Evolutionary conservation across 2,888 invertebrate genomes (phyloP).

Genomic region (Torymus auratus): DNA sequence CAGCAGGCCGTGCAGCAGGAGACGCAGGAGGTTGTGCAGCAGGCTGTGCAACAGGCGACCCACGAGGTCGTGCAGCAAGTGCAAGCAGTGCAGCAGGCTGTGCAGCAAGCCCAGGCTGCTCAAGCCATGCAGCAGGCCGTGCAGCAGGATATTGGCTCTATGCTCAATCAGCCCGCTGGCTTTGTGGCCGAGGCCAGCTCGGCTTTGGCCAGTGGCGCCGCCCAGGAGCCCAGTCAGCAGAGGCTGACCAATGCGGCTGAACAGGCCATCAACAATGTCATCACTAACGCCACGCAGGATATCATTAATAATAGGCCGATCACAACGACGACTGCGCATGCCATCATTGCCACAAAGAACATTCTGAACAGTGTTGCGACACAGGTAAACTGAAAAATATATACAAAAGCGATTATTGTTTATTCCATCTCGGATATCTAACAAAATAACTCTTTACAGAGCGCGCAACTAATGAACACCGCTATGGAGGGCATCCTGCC

Average conservation of each 20-base stretch:
- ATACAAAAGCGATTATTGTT: too few relatives aligned
- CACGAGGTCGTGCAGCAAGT: slow-evolving; percentile 74
- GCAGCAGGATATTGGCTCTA: slow-evolving; percentile 74
- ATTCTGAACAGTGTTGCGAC: slow-evolving; percentile 74
- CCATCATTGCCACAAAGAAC: slow-evolving; percentile 75
- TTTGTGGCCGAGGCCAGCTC: slow-evolving; percentile 75
- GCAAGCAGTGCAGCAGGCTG: slow-evolving; percentile 74
- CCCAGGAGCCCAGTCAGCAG: slow-evolving; percentile 73
- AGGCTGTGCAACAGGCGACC: slow-evolving; percentile 73
- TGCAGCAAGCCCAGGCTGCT: slow-evolving; percentile 74
- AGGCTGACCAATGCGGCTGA: slow-evolving; percentile 73
- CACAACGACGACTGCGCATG: slow-evolving; percentile 75
- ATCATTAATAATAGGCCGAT: slow-evolving; percentile 74
- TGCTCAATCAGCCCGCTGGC: slow-evolving; percentile 73
- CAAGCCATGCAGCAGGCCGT: slow-evolving; percentile 75
- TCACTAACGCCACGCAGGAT: slow-evolving; percentile 74
- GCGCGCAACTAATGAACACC: slow-evolving; percentile 74
- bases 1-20: slow-evolving; percentile 74
- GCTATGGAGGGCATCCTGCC: slow-evolving; percentile 74
- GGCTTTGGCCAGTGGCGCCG: slow-evolving; percentile 72
- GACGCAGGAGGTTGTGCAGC: slow-evolving; percentile 66
- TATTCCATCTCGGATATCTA: too few relatives aligned
- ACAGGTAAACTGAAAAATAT: slow-evolving; percentile 58
- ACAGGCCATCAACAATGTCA: slow-evolving; percentile 74
- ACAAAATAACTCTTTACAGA: slow-evolving; percentile 52